A percentile compares a stretch with the other conserved stretches of the same genome.
phyloP scores from a whole-genome alignment of 2,888 invertebrate species.

The Hylaea fasciaria region DNA sequence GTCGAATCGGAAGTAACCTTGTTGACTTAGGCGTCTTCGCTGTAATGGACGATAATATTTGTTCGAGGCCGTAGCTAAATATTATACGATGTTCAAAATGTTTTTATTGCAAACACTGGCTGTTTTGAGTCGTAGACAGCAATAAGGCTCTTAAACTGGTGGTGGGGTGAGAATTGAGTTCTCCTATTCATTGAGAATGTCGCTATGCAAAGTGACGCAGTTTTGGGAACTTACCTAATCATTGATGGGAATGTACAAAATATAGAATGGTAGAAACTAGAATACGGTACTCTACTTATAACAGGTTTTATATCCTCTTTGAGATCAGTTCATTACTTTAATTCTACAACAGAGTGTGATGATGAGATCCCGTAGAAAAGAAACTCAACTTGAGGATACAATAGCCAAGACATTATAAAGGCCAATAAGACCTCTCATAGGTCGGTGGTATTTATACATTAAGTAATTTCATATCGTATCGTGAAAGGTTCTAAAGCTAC shows the following conservation, averaged over 20 bases:
- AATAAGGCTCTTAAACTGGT: constrained; percentile 33
- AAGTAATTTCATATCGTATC: neutral
- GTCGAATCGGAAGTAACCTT: constrained; percentile 74
- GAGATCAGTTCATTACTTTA: too few species aligned
- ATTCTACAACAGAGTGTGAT: too few species aligned
- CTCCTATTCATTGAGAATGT: constrained; percentile 13
- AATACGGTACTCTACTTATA: too few species aligned
- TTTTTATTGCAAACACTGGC: constrained; percentile 62
- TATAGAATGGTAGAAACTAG: too few species aligned
- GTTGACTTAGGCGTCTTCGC: constrained; percentile 71
- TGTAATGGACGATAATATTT: constrained; percentile 77
- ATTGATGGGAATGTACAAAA: too few species aligned
- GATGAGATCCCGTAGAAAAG: too few species aligned
- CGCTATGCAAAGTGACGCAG: constrained; percentile 13
- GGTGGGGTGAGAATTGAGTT: constrained; percentile 7
- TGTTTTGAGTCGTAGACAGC: constrained; percentile 38
- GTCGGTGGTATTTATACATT: too few species aligned
- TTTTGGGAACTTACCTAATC: too few species aligned
- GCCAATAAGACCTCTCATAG: too few species aligned
- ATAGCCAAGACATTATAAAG: too few species aligned
- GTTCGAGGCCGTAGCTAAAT: constrained; percentile 61
- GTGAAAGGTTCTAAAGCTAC: neutral
- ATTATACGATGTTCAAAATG: constrained; percentile 56
- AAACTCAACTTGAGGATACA: too few species aligned
- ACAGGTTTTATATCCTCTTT: too few species aligned